These are phyloP conservation scores for Cherax quadricarinatus DNA, from an alignment of 1,140 invertebrate genomes.

Conservation along the genomic window DNA sequence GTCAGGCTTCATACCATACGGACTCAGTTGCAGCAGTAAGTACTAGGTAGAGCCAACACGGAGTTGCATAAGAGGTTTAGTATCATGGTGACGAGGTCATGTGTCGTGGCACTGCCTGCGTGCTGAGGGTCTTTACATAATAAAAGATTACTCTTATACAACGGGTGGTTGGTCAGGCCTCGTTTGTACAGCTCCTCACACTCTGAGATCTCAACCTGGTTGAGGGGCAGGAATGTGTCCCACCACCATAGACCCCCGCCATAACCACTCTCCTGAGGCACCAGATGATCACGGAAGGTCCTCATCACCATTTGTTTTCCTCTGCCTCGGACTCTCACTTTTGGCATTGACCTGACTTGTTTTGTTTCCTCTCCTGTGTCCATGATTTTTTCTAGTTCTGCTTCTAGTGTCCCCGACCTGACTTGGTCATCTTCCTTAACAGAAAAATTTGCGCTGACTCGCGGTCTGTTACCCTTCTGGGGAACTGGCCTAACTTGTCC, in stretches of 20 bases:
- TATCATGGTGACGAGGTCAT: constrained; percentile 41
- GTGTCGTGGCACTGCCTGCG: background rate
- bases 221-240: constrained; percentile 37
- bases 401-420: no score
- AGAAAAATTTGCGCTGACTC: no score
- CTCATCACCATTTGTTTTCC: background rate
- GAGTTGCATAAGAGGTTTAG: constrained; percentile 45
- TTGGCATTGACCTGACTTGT: no score
- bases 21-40: background rate
- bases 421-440: no score
- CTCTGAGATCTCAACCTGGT: constrained; percentile 12
- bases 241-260: constrained; percentile 1
- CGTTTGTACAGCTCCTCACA: constrained; percentile 14
- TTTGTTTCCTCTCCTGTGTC: no score
- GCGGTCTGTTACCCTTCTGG: no score
- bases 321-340: background rate
- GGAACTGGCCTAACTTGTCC: no score
- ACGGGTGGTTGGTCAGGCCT: background rate
- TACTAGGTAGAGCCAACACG: background rate
- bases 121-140: background rate
- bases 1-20: no score
- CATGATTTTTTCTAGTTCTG: no score
- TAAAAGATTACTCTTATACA: background rate
- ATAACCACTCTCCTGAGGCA: background rate
- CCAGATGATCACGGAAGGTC: background rate